Percentiles rank a stretch among this genome's conserved stretches.
Evolutionary conservation across 2,888 invertebrate species (phyloP).

Genomic region (Danaus chrysippus): DNA sequence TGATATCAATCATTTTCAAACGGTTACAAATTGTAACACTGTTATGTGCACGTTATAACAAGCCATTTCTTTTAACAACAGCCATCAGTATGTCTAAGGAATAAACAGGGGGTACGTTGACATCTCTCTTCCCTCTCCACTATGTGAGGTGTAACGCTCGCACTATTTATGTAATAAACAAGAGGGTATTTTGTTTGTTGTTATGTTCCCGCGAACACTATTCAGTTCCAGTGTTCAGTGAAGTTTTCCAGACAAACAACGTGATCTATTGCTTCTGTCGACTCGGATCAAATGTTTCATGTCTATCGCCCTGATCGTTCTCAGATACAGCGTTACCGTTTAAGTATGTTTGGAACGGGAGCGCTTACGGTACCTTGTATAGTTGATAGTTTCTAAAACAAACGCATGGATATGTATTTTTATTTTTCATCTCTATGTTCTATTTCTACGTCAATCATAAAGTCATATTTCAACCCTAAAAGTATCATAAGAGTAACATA

Average conservation of each 20-base stretch:
- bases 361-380: too few species aligned
- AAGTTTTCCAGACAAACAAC: constrained; percentile 3
- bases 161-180: constrained; percentile 7
- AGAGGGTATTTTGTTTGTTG: constrained; percentile 23
- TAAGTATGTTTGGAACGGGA: background rate
- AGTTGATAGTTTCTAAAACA: too few species aligned
- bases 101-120: background rate
- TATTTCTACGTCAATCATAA: too few species aligned
- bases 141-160: background rate
- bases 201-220: constrained; percentile 24
- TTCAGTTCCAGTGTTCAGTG: background rate
- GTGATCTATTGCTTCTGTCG: background rate
- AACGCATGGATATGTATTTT: too few species aligned
- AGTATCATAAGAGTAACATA: background rate
- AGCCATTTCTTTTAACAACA: background rate
- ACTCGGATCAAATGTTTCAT: constrained; percentile 1
- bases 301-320: background rate
- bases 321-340: background rate
- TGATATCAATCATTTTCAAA: background rate
- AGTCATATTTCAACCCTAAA: too few species aligned
- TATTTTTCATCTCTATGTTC: too few species aligned
- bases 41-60: background rate
- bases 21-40: background rate
- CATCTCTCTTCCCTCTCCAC: background rate
- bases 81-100: background rate